Evolutionary conservation across 2,888 invertebrate species (phyloP).

Genomic region (Smittia sp.): DNA sequence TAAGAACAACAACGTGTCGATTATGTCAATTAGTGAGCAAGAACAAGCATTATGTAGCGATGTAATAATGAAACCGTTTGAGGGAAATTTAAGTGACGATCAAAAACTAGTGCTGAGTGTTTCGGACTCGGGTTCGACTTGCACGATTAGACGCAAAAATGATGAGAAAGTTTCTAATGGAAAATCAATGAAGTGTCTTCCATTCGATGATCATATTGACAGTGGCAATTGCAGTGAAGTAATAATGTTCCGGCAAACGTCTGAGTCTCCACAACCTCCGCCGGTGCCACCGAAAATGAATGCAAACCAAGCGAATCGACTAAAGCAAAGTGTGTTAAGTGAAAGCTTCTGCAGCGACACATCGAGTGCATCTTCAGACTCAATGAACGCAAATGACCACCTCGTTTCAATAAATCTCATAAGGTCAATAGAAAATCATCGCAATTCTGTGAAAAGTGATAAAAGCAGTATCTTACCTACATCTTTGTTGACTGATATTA

Average conservation of each 20-base stretch:
- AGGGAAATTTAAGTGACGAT: constrained; percentile 36
- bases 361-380: constrained; percentile 74
- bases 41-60: neutral
- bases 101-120: constrained; percentile 23
- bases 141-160: neutral
- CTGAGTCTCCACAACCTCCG: constrained; percentile 53
- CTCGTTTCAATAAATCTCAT: constrained; percentile 26
- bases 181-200: neutral
- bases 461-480: constrained; percentile 61
- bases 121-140: neutral
- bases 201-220: constrained; percentile 65
- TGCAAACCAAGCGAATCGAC: constrained; percentile 59
- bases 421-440: constrained; percentile 49
- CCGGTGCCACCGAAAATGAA: constrained; percentile 67
- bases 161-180: neutral
- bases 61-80: neutral
- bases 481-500: constrained; percentile 66
- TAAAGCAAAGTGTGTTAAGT: constrained; percentile 54
- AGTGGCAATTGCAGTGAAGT: constrained; percentile 83
- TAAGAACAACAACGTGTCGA: neutral
- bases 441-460: constrained; percentile 50
- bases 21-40: neutral
- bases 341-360: constrained; percentile 63
- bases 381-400: constrained; percentile 53
- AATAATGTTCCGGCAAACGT: constrained; percentile 53